Conservation (phyloP, 2,797 vertebrate species). For the Rhinatrema bivittatum region DNA sequence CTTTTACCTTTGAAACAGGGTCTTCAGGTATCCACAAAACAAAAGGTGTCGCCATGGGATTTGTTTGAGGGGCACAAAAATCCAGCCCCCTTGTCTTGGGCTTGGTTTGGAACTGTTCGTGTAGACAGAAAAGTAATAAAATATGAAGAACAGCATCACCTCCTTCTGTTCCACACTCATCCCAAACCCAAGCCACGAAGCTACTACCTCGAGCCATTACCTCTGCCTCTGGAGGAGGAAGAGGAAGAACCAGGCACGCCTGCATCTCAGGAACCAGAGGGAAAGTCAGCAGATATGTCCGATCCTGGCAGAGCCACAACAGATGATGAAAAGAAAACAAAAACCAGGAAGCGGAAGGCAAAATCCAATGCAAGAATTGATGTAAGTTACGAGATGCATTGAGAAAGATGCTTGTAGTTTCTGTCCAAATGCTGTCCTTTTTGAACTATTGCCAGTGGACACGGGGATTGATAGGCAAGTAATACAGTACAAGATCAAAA, state of each 20-base stretch:
- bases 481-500: too few species aligned
- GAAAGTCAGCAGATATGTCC: conserved; percentile 46
- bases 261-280: conserved; percentile 51
- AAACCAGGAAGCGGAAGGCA: conserved; percentile 52
- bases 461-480: too few species aligned
- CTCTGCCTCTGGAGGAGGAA: conserved; percentile 56
- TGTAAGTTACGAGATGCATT: conserved; percentile 45
- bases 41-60: conserved; percentile 62
- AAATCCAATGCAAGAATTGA: conserved; percentile 48
- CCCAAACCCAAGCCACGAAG: conserved; percentile 54
- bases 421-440: accelerated
- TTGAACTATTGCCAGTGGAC: too few species aligned
- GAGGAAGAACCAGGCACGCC: conserved; percentile 54
- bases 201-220: conserved; percentile 61
- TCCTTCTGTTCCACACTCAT: conserved; percentile 54
- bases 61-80: conserved; percentile 60
- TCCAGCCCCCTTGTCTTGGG: conserved; percentile 62
- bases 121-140: conserved; percentile 52
- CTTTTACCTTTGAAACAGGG: conserved; percentile 42
- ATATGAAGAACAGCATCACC: conserved; percentile 57
- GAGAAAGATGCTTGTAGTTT: neutral
- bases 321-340: conserved; percentile 55
- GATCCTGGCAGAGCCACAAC: conserved; percentile 41
- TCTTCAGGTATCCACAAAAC: conserved; percentile 59
- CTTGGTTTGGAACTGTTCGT: conserved; percentile 60